phyloP scores from a whole-genome alignment of 2,797 vertebrate species.

The Molossus alvarezi region DNA sequence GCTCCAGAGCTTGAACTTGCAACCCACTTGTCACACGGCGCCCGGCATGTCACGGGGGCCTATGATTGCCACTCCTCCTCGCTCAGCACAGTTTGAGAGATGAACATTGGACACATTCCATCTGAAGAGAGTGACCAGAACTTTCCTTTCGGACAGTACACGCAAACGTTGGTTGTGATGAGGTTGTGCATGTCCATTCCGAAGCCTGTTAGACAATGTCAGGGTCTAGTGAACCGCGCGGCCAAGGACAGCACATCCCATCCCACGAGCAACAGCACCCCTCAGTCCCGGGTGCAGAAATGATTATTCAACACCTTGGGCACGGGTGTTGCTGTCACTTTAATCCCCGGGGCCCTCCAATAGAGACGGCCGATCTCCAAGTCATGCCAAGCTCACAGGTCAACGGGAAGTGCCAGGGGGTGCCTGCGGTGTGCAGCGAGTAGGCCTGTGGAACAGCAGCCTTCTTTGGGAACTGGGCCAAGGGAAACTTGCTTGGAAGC shows the following conservation, averaged over 20 bases:
- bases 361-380: rapidly evolving
- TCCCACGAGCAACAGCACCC: rapidly evolving
- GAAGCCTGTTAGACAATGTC: not conserved
- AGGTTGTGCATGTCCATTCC: not conserved
- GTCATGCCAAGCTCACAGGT: rapidly evolving
- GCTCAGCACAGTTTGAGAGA: not conserved
- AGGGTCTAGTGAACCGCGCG: not conserved
- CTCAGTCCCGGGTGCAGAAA: not conserved
- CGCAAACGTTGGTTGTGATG: rapidly evolving
- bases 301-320: not conserved
- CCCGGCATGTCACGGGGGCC: rapidly evolving
- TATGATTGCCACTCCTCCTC: rapidly evolving
- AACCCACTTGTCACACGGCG: rapidly evolving
- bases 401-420: not conserved
- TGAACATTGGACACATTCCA: no score
- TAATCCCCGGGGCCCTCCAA: rapidly evolving
- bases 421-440: rapidly evolving
- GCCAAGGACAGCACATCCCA: rapidly evolving
- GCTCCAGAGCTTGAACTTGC: rapidly evolving
- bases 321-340: rapidly evolving
- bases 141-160: rapidly evolving
- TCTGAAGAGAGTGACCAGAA: not conserved
- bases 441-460: not conserved
- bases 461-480: not conserved
- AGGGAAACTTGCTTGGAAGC: constrained; percentile 11